Evolutionary conservation across 2,113 vertebrate genomes (phyloP).

Genomic region (Larimichthys crocea): DNA sequence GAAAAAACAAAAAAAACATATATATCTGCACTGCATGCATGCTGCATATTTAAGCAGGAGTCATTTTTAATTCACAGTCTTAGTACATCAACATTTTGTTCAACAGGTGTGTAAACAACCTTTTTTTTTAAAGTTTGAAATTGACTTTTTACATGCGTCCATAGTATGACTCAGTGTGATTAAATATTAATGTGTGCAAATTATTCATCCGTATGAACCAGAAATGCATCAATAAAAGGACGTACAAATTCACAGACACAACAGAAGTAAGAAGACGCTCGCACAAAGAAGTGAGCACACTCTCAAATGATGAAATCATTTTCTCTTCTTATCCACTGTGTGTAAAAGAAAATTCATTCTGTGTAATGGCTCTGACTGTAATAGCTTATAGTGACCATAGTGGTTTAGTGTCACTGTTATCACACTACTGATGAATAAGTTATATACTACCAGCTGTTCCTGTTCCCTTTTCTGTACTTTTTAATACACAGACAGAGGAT

Average conservation of each 20-base stretch:
- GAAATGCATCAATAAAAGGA: background rate
- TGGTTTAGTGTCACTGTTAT: constrained; percentile 13
- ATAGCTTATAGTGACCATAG: constrained; percentile 1
- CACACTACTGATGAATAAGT: background rate
- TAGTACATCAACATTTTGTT: too few relatives aligned
- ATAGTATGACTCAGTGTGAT: constrained; percentile 6
- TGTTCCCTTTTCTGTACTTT: background rate
- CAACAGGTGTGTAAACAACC: too few relatives aligned
- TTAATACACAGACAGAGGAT: background rate
- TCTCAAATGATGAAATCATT: constrained; percentile 23
- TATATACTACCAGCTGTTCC: background rate
- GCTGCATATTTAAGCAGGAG: constrained; percentile 16
- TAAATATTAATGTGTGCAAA: constrained; percentile 22
- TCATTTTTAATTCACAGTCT: constrained; percentile 5
- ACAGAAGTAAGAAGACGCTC: too few relatives aligned
- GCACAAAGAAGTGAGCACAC: background rate
- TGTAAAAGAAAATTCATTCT: constrained; percentile 18
- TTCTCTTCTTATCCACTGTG: constrained; percentile 22
- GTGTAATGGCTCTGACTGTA: constrained; percentile 8
- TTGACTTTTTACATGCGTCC: constrained; percentile 20
- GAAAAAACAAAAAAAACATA: too few relatives aligned
- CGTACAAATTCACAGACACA: constrained; percentile 3
- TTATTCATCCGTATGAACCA: constrained; percentile 21
- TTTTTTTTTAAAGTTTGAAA: constrained; percentile 31
- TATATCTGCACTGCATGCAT: background rate